A percentile compares a stretch with the other conserved stretches of the same genome.
These are phyloP conservation scores for Tethya wilhelma DNA, from an alignment of 37 sponge, comb jelly and placozoan species.

Conservation along the genomic window DNA sequence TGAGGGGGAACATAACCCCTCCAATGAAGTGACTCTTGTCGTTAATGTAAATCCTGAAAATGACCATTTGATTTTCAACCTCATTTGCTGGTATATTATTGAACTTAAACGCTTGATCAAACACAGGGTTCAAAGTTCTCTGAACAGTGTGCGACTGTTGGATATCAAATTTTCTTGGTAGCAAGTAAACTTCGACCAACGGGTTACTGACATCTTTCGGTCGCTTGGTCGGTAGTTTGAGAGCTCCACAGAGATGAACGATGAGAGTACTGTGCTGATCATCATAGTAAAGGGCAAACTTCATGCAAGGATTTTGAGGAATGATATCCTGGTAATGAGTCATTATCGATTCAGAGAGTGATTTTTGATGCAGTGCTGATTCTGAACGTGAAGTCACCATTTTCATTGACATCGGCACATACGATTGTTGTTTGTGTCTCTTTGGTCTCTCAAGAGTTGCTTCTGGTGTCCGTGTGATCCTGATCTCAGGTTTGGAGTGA, in stretches of 20 bases:
- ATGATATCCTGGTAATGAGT: no score
- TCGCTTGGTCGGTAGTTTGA: neutral
- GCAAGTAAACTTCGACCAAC: slow-evolving; percentile 10
- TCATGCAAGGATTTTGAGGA: neutral
- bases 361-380: neutral
- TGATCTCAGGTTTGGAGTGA: no score
- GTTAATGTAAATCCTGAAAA: slow-evolving; percentile 4
- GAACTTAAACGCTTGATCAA: slow-evolving; percentile 14
- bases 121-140: neutral
- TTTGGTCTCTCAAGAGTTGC: neutral
- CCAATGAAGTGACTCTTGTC: slow-evolving; percentile 15
- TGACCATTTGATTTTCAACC: neutral
- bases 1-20: neutral
- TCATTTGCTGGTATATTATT: neutral
- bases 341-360: no score
- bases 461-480: neutral
- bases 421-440: no score
- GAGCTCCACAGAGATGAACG: neutral
- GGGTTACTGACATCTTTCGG: slow-evolving; percentile 4
- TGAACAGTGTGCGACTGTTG: neutral
- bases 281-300: slow-evolving; percentile 9
- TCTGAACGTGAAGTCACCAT: neutral
- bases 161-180: neutral
- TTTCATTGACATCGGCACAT: no score
- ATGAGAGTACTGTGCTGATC: neutral